Base-by-base conservation (phyloP, 2,797 vertebrate genomes). In the Todus mexicanus region DNA sequence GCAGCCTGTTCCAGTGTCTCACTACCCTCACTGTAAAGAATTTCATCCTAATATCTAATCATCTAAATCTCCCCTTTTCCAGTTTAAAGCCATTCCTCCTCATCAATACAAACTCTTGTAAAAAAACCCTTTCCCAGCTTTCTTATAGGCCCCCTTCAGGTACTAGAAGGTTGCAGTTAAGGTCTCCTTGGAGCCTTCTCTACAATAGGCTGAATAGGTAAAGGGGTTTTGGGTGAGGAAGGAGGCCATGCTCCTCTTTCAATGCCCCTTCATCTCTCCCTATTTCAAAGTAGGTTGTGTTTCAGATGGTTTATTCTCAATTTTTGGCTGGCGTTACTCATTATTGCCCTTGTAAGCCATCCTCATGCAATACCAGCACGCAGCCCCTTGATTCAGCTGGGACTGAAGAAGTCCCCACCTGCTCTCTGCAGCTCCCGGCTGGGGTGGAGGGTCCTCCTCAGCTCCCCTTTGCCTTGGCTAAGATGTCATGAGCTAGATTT, bases 391-490 rank as follows among this genome's bases (percentile, higher is more conserved):
- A 6, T 53, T 68, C 8, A 15, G 22, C 27, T n/a, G 72, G 27
- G 45, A 9, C 16, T 60, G 70, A 37, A 81, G 33, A 22, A 60
- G 68, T 61, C 64, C 57, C 2, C 4, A 10, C 23, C 51, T 51
- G 40, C 11, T n/a, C 38, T 20, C 43, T 45, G 12, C 17, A 31
- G n/a, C n/a, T 1, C 0, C 20, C 0, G 4, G 10, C 43, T 33
- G 23, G 40, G 43, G 4, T 51, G 54, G 45, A 71, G 33, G 35
- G 35, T 56, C 3, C 20, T 5, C 42, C 51, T 69, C 1, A 7
- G 12, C 7, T 53, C 27, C 42, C 18, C 70, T 47, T 31, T 59
- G n/a, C 69, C 20, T 40, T 9, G 33, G 37, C 27, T 51, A 5
- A 69, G 33, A 25, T 50, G 21, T 9, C 61, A 76, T 73, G 35